Percentiles rank a stretch among this genome's conserved stretches.
Conservation (phyloP, 37 sponge, comb jelly and placozoan species). For the Hormiphora californensis region DNA sequence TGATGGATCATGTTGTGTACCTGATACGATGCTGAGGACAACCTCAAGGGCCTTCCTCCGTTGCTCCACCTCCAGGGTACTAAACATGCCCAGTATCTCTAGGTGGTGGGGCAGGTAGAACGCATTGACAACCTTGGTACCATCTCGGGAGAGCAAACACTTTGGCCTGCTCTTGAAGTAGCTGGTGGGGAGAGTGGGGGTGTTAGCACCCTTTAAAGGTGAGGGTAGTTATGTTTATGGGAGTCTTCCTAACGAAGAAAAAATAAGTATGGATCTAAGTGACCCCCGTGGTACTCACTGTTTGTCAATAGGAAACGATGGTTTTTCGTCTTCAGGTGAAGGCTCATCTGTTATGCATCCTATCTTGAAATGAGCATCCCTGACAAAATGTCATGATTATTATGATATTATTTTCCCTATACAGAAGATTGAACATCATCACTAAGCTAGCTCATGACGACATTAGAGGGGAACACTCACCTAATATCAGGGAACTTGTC, state of each 20-base stretch:
- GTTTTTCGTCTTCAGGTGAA: conserved; percentile 12
- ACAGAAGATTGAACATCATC: not conserved
- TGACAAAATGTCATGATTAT: not conserved
- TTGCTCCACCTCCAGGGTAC: not conserved
- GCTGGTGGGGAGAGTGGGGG: not conserved
- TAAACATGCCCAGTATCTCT: conserved; percentile 47
- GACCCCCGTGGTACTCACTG: not conserved
- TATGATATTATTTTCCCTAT: not conserved
- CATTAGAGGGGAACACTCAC: not conserved
- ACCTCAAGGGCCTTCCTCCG: not conserved
- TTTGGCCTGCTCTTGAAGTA: conserved; percentile 29
- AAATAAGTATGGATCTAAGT: too few species aligned
- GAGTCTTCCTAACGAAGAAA: too few species aligned
- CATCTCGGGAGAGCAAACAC: not conserved
- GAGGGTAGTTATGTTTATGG: too few species aligned
- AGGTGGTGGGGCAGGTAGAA: conserved; percentile 51
- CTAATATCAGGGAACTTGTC: conserved; percentile 36
- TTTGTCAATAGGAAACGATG: conserved; percentile 39
- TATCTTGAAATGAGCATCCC: conserved; percentile 53
- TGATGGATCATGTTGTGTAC: too few species aligned
- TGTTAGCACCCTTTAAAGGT: not conserved
- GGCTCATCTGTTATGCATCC: not conserved
- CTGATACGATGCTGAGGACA: conserved; percentile 26
- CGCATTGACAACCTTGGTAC: not conserved
- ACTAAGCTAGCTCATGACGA: not conserved